Conservation (phyloP, 2,113 vertebrate species). For the Carassius gibelio region DNA sequence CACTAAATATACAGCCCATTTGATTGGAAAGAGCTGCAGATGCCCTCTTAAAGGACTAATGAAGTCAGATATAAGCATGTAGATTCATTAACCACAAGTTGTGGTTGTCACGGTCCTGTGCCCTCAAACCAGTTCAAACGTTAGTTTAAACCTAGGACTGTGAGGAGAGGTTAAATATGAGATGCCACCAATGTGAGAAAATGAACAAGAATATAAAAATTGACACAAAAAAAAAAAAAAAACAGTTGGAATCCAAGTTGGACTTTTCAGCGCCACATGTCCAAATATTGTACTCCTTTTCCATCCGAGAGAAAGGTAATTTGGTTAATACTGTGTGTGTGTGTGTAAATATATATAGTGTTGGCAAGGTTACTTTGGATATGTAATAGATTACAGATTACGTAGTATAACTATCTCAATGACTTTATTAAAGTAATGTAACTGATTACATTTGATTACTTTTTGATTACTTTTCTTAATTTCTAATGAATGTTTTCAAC, state of each 20-base stretch:
- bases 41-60: conserved; percentile 43
- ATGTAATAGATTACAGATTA: too few relatives aligned
- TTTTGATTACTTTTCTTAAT: too few relatives aligned
- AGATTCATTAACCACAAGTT: conserved; percentile 19
- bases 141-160: conserved; percentile 4
- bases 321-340: background rate
- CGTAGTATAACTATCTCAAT: too few relatives aligned
- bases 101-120: background rate
- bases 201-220: conserved; percentile 40
- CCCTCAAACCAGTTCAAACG: conserved; percentile 4
- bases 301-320: background rate
- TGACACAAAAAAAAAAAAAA: conserved; percentile 33
- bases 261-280: too few relatives aligned
- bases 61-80: conserved; percentile 38
- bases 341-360: too few relatives aligned
- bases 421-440: too few relatives aligned
- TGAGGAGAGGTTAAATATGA: conserved; percentile 62
- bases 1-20: conserved; percentile 57
- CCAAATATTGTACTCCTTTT: background rate
- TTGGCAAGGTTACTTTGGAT: too few relatives aligned
- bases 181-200: conserved; percentile 65
- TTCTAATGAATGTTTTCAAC: too few relatives aligned
- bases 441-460: too few relatives aligned
- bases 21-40: conserved; percentile 49
- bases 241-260: too few relatives aligned